These are phyloP conservation scores for Agrochola lychnidis DNA, from an alignment of 2,888 invertebrate species.

Conservation along the genomic window DNA sequence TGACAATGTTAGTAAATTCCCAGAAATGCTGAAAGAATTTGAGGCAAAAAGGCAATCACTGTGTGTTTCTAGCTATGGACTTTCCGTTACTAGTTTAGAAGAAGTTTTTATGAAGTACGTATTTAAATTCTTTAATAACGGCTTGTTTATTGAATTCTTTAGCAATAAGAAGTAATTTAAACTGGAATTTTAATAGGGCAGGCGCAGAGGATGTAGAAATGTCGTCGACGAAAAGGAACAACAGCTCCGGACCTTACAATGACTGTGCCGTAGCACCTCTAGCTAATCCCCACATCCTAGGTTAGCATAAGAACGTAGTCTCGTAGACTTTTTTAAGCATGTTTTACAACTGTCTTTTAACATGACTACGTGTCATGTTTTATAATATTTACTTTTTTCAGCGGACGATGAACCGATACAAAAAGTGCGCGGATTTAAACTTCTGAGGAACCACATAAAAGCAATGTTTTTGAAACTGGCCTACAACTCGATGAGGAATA, in stretches of 20 bases:
- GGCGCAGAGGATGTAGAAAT: constrained; percentile 81
- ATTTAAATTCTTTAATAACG: constrained; percentile 5
- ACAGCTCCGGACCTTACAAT: constrained; percentile 62
- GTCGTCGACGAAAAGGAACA: constrained; percentile 65
- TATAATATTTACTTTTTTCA: constrained; percentile 68
- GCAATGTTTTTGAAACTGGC: constrained; percentile 87
- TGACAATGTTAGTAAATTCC: constrained; percentile 91
- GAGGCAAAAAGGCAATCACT: constrained; percentile 91
- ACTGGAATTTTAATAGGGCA: constrained; percentile 74
- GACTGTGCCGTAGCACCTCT: constrained; percentile 77
- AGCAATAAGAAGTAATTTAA: neutral
- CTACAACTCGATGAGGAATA: constrained; percentile 83
- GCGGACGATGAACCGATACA: constrained; percentile 80
- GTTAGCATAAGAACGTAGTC: constrained; percentile 56
- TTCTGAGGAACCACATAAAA: constrained; percentile 84
- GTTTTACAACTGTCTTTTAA: neutral
- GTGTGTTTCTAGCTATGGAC: constrained; percentile 94
- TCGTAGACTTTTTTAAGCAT: neutral
- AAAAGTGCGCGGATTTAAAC: constrained; percentile 83
- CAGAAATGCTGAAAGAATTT: constrained; percentile 92
- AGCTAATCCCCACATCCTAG: constrained; percentile 63
- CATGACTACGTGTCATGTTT: neutral
- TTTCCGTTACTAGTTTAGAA: constrained; percentile 97
- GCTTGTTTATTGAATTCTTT: neutral
- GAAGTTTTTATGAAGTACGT: constrained; percentile 96